Evolutionary conservation across 2,797 vertebrate genomes (phyloP), one percentile per base, ranked within the genome.

Genomic region (Argya squamiceps): DNA sequence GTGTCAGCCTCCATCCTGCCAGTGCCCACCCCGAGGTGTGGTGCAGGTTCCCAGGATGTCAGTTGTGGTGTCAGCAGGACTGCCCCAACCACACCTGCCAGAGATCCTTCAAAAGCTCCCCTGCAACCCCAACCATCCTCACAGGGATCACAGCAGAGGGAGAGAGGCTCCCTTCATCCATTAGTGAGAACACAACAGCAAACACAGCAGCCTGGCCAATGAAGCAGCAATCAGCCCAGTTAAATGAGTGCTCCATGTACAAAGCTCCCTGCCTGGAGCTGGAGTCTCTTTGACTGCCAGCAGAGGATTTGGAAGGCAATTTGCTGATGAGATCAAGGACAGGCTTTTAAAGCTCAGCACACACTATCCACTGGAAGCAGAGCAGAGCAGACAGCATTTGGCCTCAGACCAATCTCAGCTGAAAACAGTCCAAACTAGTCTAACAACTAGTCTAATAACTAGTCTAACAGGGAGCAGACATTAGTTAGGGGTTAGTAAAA

Each of bases 401-500:
- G 85, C 74, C 37, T 71, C 64, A 71, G 59, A 69, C 14, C 71
- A 92, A 26, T 68, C 79, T 67, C 74, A 92, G 86, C 60, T 75
- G 74, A 84, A 88, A 75, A 68, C 53, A 80, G 43, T 36, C 41
- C 91, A 75, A 84, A 63, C 88, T 69, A 92, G 68, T 84, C 89
- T 90, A 77, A 43, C 3, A 16, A 15, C 49, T 53, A 64, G 49
- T 78, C 60, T 73, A 73, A 41, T 20, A 76, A 52, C 78, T 67
- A 92, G 60, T 88, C 82, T 89, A 78, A 49, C 2, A 9, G 58
- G 21, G 74, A 86, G 84, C 70, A 88, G 64, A 34, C 9, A 11
- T 97, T 96, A 95, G 96, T 92, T 84, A 91, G 71, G 55, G 74
- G 94, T 98, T 97, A 98, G 94, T 90, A 84, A 65, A 92, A 94